These are phyloP conservation scores for Ophraella communa DNA, from an alignment of 2,888 invertebrate species.

Conservation along the genomic window DNA sequence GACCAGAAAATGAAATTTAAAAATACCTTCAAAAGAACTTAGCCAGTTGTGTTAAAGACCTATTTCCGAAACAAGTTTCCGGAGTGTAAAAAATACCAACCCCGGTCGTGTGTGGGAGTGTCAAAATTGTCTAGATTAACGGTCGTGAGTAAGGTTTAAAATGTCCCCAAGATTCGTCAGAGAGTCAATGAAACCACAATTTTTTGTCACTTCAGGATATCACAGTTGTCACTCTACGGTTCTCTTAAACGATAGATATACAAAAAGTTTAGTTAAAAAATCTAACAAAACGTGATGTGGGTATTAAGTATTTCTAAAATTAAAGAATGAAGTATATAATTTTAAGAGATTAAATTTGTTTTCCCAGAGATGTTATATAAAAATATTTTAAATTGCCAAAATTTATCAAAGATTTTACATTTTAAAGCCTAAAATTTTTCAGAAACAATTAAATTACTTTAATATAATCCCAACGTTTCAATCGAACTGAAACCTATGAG, in stretches of 20 bases:
- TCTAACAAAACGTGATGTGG: not conserved
- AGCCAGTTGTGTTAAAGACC: constrained; percentile 56
- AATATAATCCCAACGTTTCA: too few relatives aligned
- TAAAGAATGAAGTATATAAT: too few relatives aligned
- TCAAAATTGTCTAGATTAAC: constrained; percentile 41
- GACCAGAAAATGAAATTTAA: constrained; percentile 22
- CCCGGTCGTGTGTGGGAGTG: constrained; percentile 37
- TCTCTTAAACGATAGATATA: constrained; percentile 4
- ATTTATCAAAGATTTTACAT: too few relatives aligned
- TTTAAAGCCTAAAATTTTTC: too few relatives aligned
- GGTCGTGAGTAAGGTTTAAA: constrained; percentile 28
- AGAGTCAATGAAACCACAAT: constrained; percentile 21
- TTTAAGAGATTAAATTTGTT: too few relatives aligned
- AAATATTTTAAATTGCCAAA: too few relatives aligned
- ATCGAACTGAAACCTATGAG: too few relatives aligned
- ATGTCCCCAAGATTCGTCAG: constrained; percentile 21
- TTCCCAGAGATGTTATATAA: too few relatives aligned
- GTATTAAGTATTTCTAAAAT: too few relatives aligned
- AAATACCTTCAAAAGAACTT: constrained; percentile 40
- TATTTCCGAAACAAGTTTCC: constrained; percentile 58
- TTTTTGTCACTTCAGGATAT: constrained; percentile 28
- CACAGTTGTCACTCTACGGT: constrained; percentile 32
- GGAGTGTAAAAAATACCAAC: constrained; percentile 43
- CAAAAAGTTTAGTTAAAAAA: not conserved
- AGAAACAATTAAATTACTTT: too few relatives aligned